Evolutionary conservation across 92 coral and sea anemone genomes (phyloP), one percentile per base, ranked within the genome.

Genomic region (Scolanthus callimorphus): DNA sequence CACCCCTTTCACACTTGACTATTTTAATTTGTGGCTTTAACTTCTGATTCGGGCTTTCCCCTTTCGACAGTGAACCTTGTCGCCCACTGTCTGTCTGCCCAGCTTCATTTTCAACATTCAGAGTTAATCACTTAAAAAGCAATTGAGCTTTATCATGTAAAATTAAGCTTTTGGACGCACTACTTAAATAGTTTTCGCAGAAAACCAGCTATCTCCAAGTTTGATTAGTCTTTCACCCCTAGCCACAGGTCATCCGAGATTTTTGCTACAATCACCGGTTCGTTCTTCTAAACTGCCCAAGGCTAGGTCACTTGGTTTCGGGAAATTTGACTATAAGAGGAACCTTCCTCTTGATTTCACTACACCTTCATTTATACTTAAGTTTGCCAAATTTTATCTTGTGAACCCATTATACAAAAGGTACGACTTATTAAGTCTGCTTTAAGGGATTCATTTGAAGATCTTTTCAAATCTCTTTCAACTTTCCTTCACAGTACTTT

Each of bases 291-390:
- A 68, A 74, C 88, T 71, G 77, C 81, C 83, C 87, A 80, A 69
- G 83, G 82, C 74, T 85, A 85, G 83, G 83, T 85, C 91, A 85
- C 95, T 85, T 85, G 85, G 95, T 85, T 85, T 85, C 88, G 95
- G 95, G 95, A 17, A 62, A 80, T 85, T 85, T 80, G 83, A 80
- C 88, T 80, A 76, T n/a, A 85, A 66, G 87, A 58, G 87, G 70
- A 61, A 27, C 49, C 73, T 43, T 19, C 74, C 76, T 59, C 85
- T 84, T 73, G 90, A 71, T 70, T 80, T 80, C 83, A 69, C 83
- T 80, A 60, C 79, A 71, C 83, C 83, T 85, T 65, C 62, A 43
- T 67, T 52, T 49, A 31, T 29, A 78, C 79, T 85, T 85, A 85
- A 85, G 85, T 76, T 74, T 85, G 92, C 92, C 86, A 85, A 85